Base-by-base conservation (phyloP, 1,140 invertebrate species). In the Aphis craccivora region DNA sequence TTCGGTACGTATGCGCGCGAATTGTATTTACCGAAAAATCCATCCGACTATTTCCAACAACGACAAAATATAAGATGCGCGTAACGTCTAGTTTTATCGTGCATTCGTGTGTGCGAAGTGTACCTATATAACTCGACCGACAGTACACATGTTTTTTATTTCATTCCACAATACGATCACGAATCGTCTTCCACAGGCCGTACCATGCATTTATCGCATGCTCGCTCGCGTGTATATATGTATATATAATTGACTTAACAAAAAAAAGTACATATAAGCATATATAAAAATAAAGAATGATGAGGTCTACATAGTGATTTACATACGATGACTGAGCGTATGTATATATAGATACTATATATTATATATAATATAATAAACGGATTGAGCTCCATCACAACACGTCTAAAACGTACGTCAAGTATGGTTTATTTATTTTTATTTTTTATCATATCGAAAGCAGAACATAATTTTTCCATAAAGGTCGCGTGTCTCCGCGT, bases 371-470 rank as follows among this genome's bases (percentile, higher is more conserved):
- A 53, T n/a, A 67, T n/a, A 14, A 67, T n/a, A 14, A 20, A 76
- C 18, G n/a, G n/a, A 76, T 76, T n/a, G 60, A 14, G 14, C 14
- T 35, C 60, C 14, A 76, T 76, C 60, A 18, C 60, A 76, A 18
- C 60, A 76, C 60, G n/a, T 76, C 60, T 76, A 11, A n/a, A 76
- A n/a, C 60, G 60, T n/a, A 76, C 30, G 30, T n/a, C 60, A 76
- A 76, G 18, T n/a, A 51, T n/a, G 23, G 37, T 84, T 43, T 40
- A 84, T 84, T 84, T 43, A 11, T 84, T 40, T 76, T 25, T 84
- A 43, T 84, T 84, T 25, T 84, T 84, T 84, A 84, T 84, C 83
- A 25, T 43, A 76, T 84, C 37, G 37, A 84, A 84, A 84, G 37
- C 83, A 40, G 37, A 43, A 84, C 83, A 84, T 84, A 84, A 84